Conservation (phyloP, 2,113 vertebrate genomes). For the Podarcis cretensis region DNA sequence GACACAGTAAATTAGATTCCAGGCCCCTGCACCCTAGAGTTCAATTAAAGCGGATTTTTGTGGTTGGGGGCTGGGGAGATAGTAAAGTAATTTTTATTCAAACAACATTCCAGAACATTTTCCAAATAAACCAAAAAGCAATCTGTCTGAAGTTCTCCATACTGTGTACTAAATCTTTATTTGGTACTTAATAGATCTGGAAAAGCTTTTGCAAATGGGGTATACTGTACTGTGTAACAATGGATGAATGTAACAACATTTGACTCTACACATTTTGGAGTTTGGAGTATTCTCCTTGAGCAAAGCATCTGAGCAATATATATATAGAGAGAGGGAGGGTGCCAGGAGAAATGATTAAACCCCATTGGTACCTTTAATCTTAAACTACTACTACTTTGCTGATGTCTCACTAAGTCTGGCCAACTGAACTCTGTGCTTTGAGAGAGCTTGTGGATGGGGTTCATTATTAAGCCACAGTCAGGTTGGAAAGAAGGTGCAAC, state of each 20-base stretch:
- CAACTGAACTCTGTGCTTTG: background rate
- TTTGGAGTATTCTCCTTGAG: background rate
- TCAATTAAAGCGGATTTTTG: slow-evolving; percentile 64
- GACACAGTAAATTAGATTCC: slow-evolving; percentile 54
- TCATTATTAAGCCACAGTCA: accelerated
- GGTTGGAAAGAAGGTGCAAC: too few species aligned
- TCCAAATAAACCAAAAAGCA: slow-evolving; percentile 45
- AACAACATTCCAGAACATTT: slow-evolving; percentile 51
- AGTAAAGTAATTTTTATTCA: slow-evolving; percentile 36
- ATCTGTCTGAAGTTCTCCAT: slow-evolving; percentile 36
- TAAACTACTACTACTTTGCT: background rate
- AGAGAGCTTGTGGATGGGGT: background rate
- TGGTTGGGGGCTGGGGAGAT: slow-evolving; percentile 6
- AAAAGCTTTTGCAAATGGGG: background rate
- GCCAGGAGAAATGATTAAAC: background rate
- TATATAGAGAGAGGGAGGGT: background rate
- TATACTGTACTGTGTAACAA: background rate
- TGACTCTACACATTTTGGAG: background rate
- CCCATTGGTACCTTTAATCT: too few species aligned
- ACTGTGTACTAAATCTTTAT: slow-evolving; percentile 35
- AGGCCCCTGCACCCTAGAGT: slow-evolving; percentile 39
- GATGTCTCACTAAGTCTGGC: accelerated
- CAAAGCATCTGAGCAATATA: background rate
- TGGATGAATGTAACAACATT: background rate
- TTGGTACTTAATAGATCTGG: slow-evolving; percentile 17